phyloP scores from a whole-genome alignment of 1,140 invertebrate genomes.

The Augochlora pura region DNA sequence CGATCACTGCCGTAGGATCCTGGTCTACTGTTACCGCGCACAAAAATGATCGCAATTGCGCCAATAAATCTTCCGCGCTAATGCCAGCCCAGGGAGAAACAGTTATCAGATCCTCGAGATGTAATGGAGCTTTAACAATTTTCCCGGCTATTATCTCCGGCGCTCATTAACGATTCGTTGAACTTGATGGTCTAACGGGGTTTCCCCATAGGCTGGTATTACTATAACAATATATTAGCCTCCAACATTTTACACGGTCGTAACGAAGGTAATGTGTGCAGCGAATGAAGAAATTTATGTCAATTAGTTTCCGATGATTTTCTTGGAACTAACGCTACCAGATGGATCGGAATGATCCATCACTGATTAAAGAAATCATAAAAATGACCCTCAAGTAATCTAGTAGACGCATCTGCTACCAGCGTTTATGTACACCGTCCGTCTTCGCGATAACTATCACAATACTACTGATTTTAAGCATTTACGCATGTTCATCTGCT shows the following conservation, averaged over 20 bases:
- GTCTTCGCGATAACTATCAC: no score
- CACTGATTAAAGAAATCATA: no score
- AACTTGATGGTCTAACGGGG: conserved; percentile 43
- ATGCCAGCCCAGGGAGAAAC: conserved; percentile 54
- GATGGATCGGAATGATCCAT: no score
- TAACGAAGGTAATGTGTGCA: neutral
- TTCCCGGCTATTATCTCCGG: conserved; percentile 55
- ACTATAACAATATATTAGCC: conserved; percentile 22
- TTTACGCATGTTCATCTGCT: no score
- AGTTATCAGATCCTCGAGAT: conserved; percentile 59
- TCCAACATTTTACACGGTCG: neutral
- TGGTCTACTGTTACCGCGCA: conserved; percentile 26
- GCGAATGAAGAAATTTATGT: neutral
- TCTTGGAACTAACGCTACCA: no score
- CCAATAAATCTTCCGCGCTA: conserved; percentile 59
- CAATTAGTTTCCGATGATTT: neutral
- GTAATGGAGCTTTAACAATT: conserved; percentile 60
- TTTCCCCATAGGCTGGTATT: conserved; percentile 32
- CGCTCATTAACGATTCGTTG: conserved; percentile 58
- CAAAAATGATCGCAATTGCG: conserved; percentile 41
- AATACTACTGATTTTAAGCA: no score
- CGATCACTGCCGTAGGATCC: conserved; percentile 27
- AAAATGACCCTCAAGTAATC: no score
- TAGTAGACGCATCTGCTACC: no score
- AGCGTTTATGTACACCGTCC: no score